Base-by-base conservation (phyloP, 1,140 invertebrate species). In the Micrasema longulum region DNA sequence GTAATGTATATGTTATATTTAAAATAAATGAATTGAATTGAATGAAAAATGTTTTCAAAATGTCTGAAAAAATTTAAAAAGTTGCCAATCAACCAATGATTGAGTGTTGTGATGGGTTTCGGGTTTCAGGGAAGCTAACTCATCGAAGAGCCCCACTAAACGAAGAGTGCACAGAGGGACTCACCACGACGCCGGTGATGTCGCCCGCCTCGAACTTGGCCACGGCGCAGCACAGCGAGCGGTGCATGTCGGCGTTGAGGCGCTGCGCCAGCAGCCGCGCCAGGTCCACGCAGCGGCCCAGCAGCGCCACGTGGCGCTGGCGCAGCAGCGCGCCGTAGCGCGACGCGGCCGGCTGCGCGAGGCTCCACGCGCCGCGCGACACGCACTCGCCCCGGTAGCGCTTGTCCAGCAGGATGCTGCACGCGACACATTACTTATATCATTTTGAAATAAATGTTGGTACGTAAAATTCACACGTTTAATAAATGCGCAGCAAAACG, bases 131-230 rank as follows among this genome's bases (percentile, higher is more conserved):
- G 5, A 38, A 38, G 5, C 5, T 38, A 38, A 12, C 36, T 38
- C n/a, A n/a, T 38, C 12, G 5, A 7, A 38, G 5, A 38, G 5
- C 5, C 12, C 36, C 36, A 38, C 5, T 12, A 38, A 12, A 5
- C 5, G 36, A 38, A 38, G 5, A 12, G 5, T 38, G 36, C 36
- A 53, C n/a, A 12, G 12, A 10, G 22, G 18, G 38, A 14, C 91
- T 88, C 80, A 97, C 95, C 79, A 99, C 93, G 78, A 99, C 93
- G 7, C 95, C 97, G 6, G 97, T 98, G n/a, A 99, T 94, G 80
- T 99, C 97, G 4, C 95, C 95, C 26, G 92, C 94, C 86, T 99
- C 97, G 85, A 99, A 99, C 80, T 97, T 95, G 67, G 92, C 94
- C 73, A 99, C 97, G 0, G 97, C 97, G 43, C 97, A 88, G 83